Base-by-base conservation (phyloP, 2,113 vertebrate species). In the Saimiri boliviensis region DNA sequence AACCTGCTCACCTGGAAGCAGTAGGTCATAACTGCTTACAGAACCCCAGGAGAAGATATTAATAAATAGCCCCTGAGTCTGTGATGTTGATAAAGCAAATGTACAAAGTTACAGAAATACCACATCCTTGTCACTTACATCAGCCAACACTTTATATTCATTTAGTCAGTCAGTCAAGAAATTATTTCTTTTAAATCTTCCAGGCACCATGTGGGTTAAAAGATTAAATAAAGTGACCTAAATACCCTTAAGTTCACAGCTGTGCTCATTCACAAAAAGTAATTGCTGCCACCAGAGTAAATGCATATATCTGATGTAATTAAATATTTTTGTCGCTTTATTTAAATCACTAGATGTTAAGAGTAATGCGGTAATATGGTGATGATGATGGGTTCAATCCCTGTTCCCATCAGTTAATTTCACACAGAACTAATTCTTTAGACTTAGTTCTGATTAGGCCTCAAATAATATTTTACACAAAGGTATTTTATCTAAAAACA, bases 351-450 rank as follows among this genome's bases (percentile, higher is more conserved):
- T 63, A 32, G 25, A 12, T 40, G 12, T 47, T 58, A 13, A 23
- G 20, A 23, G 25, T 1, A 16, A 19, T 19, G 6, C 20, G 23
- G 4, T 13, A 14, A 37, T 2, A 10, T 0, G 6, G 37, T 9
- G 8, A 40, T 8, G 56, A 20, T 6, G 35, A 49, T 0, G 0
- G 30, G 40, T 32, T 54, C 14, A 11, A 10, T 16, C 8, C 12
- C 35, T 8, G n/a, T 0, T 17, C 4, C 13, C 37, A 9, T 52
- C 27, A 27, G 7, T 20, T 11, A 6, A 5, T 82, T 84, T 35
- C 68, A 85, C 47, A 10, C 4, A 45, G 54, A 73, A 10, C 71
- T 5, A 40, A 8, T 6, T 76, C 42, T 27, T 35, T 11, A 86
- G 40, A 27, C 20, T 16, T 12, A 40, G 19, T 60, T 45, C n/a